Base-by-base conservation (phyloP, 1,140 invertebrate species). In the Drosophila chauvacae region DNA sequence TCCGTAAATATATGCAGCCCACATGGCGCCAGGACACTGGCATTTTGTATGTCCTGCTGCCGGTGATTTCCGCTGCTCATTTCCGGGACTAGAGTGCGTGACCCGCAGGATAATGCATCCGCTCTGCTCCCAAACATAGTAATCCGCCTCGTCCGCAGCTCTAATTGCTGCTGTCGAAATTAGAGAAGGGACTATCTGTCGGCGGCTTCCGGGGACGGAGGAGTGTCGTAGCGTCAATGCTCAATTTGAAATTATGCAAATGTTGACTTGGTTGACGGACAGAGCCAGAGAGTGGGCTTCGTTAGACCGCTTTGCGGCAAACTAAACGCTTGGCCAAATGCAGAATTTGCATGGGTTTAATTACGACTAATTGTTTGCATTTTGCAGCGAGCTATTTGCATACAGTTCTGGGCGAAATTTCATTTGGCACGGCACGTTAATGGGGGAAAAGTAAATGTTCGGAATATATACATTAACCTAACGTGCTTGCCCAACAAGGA, bases 201-300 rank as follows among this genome's bases (percentile, higher is more conserved):
- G 63, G 9, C 20, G 20, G 57, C 37, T 28, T n/a, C 48, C 30
- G 47, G 42, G 53, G 11, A 41, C 33, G 53, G 35, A 37, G 7
- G 9, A 28, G 28, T 35, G 42, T 50, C 56, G 39, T 20, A 42
- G 66, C 65, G 45, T n/a, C 62, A 48, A 42, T 56, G 45, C 65
- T 63, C 57, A 37, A 50, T 58, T 57, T 64, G 57, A 70, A 81
- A 68, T 78, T 86, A 85, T 85, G 82, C 64, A 86, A 85, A 85
- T 86, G 61, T 55, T 45, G 33, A 59, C 66, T 56, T 53, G 44
- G 42, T 50, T 61, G 62, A 41, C 47, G 47, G 57, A 50, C 47
- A 28, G 47, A n/a, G 16, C 26, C 48, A 11, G 48, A 16, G 45
- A 26, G 23, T 48, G 45, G 45, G 45, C 45, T 26, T 47, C 45